Percentiles rank a stretch among this genome's conserved stretches.
Evolutionary conservation across 1,140 invertebrate genomes (phyloP).

Genomic region (Chrysoperla carnea): DNA sequence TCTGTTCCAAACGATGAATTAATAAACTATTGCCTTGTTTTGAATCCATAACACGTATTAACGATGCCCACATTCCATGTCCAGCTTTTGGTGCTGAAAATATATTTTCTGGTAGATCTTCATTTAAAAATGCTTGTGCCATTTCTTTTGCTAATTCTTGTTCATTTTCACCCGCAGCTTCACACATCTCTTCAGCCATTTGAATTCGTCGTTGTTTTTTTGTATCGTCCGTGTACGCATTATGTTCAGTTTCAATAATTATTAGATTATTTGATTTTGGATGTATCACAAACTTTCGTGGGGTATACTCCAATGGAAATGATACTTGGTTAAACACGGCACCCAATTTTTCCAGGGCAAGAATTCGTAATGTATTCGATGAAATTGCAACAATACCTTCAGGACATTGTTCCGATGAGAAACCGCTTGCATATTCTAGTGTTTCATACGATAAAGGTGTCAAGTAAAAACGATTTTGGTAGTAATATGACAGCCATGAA

Average conservation of each 20-base stretch:
- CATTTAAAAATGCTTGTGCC: constrained; percentile 89
- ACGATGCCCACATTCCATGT: constrained; percentile 91
- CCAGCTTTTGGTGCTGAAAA: constrained; percentile 96
- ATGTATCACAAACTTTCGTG: constrained; percentile 88
- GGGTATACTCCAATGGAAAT: constrained; percentile 87
- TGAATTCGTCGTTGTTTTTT: constrained; percentile 78
- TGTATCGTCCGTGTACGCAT: constrained; percentile 94
- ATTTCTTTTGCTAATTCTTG: constrained; percentile 90
- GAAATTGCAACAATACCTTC: constrained; percentile 99
- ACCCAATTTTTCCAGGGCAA: constrained; percentile 95
- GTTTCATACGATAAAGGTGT: constrained; percentile 93
- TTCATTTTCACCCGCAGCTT: constrained; percentile 89
- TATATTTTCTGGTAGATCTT: constrained; percentile 80
- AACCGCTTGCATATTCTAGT: constrained; percentile 94
- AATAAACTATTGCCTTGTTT: constrained; percentile 62
- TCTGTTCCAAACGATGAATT: constrained; percentile 76
- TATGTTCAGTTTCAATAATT: constrained; percentile 95
- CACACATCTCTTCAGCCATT: constrained; percentile 88
- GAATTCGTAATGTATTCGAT: constrained; percentile 90
- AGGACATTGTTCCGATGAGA: constrained; percentile 96
- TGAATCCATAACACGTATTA: constrained; percentile 82
- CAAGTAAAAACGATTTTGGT: constrained; percentile 91
- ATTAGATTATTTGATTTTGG: constrained; percentile 82
- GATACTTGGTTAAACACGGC: constrained; percentile 95
- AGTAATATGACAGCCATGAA: constrained; percentile 97